A percentile compares a stretch with the other conserved stretches of the same genome.
phyloP scores from a whole-genome alignment of 2,888 invertebrate genomes.

The Sicus ferrugineus region DNA sequence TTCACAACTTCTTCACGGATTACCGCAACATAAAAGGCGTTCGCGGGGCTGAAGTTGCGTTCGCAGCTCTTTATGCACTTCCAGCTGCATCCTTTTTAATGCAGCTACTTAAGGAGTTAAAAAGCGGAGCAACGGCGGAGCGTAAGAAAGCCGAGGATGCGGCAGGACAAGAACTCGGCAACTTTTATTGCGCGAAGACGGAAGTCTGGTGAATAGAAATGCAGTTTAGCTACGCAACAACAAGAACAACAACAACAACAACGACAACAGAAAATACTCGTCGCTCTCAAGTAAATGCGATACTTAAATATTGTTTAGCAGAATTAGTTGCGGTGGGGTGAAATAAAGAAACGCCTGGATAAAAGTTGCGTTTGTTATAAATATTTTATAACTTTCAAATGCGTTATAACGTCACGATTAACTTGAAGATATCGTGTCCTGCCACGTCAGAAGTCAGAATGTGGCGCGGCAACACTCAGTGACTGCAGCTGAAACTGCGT shows the following conservation, averaged over 20 bases:
- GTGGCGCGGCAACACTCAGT: too few relatives aligned
- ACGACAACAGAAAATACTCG: background rate
- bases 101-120: slow-evolving; percentile 30
- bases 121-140: background rate
- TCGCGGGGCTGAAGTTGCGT: slow-evolving; percentile 20
- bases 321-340: too few relatives aligned
- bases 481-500: too few relatives aligned
- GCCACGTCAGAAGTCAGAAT: too few relatives aligned
- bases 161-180: background rate
- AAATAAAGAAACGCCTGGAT: too few relatives aligned
- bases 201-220: slow-evolving; percentile 8
- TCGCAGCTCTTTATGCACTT: slow-evolving; percentile 10
- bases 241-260: slow-evolving; percentile 10
- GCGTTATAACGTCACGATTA: too few relatives aligned
- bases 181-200: slow-evolving; percentile 22
- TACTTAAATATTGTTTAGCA: too few relatives aligned
- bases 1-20: slow-evolving; percentile 25
- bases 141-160: slow-evolving; percentile 9
- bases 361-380: too few relatives aligned
- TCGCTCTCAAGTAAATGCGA: background rate
- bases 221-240: slow-evolving; percentile 1
- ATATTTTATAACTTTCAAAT: too few relatives aligned
- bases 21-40: slow-evolving; percentile 24
- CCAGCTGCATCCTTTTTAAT: slow-evolving; percentile 1
- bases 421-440: too few relatives aligned